Evolutionary conservation across 2,797 vertebrate species (phyloP).

Genomic region (Nothura maculosa): DNA sequence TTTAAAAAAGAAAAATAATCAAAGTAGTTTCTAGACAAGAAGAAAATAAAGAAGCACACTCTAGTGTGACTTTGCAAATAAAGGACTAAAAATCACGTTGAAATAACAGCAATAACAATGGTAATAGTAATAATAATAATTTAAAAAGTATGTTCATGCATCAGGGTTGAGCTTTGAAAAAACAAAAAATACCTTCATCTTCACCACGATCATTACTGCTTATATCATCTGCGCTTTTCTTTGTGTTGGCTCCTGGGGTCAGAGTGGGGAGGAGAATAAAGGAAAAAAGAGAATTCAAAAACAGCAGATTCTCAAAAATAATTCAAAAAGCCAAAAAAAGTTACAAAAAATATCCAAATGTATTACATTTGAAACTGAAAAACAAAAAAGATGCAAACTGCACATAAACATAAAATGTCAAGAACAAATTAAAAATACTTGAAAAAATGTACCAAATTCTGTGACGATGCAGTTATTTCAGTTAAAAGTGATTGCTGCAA

Average conservation of each 20-base stretch:
- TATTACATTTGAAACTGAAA: slow-evolving; percentile 74
- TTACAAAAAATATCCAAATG: slow-evolving; percentile 78
- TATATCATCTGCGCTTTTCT: slow-evolving; percentile 91
- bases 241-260: slow-evolving; percentile 91
- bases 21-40: slow-evolving; percentile 75
- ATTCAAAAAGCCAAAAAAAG: slow-evolving; percentile 63
- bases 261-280: slow-evolving; percentile 86
- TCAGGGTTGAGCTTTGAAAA: slow-evolving; percentile 80
- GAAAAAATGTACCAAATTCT: slow-evolving; percentile 56
- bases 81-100: slow-evolving; percentile 55
- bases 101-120: slow-evolving; percentile 67
- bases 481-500: slow-evolving; percentile 63
- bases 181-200: slow-evolving; percentile 93
- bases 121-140: slow-evolving; percentile 45
- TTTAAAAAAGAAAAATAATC: slow-evolving; percentile 76
- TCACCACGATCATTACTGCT: slow-evolving; percentile 91
- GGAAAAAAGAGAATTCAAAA: slow-evolving; percentile 86
- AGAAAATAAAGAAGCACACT: slow-evolving; percentile 69
- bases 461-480: slow-evolving; percentile 68
- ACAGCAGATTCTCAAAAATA: slow-evolving; percentile 81
- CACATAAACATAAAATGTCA: slow-evolving; percentile 76
- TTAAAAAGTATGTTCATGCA: slow-evolving; percentile 88
- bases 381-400: slow-evolving; percentile 73
- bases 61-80: slow-evolving; percentile 67
- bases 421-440: slow-evolving; percentile 74